Percentiles rank a stretch among this genome's conserved stretches.
Evolutionary conservation across 2,888 invertebrate species (phyloP).

Genomic region (Tiliacea aurago): DNA sequence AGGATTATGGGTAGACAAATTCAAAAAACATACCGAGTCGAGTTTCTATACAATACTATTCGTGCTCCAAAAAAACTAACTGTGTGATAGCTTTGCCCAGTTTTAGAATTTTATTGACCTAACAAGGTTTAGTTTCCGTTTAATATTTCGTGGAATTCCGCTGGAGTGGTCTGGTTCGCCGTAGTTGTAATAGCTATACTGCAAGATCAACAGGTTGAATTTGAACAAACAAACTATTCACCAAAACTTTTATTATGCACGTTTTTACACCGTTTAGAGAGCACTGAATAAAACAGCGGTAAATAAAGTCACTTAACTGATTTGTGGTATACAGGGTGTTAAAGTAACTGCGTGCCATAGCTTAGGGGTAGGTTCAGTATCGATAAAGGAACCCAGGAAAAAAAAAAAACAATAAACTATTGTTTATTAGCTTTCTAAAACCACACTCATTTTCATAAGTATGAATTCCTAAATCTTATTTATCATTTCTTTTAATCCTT

Average conservation of each 20-base stretch:
- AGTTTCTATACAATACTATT: neutral
- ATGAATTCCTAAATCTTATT: too few species aligned
- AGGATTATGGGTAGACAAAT: neutral
- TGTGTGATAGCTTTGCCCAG: neutral
- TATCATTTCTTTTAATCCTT: too few species aligned
- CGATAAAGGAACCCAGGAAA: too few species aligned
- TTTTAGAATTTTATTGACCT: conserved; percentile 20
- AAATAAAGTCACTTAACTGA: neutral
- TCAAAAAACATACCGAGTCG: neutral
- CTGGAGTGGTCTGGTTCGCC: conserved; percentile 5
- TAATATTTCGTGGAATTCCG: conserved; percentile 14
- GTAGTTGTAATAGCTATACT: conserved; percentile 8
- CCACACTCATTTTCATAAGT: too few species aligned
- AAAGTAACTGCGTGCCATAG: too few species aligned
- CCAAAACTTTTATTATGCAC: conserved; percentile 29
- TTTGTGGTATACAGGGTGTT: too few species aligned
- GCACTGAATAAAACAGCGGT: neutral
- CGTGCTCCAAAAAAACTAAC: neutral
- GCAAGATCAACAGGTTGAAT: conserved; percentile 51
- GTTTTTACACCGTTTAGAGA: conserved; percentile 8
- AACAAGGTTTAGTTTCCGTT: conserved; percentile 4
- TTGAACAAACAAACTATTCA: conserved; percentile 29
- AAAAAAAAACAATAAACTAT: too few species aligned
- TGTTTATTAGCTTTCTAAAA: too few species aligned
- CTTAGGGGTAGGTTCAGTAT: too few species aligned